Evolutionary conservation across 2,888 invertebrate species (phyloP).

Genomic region (Sturmia bella): DNA sequence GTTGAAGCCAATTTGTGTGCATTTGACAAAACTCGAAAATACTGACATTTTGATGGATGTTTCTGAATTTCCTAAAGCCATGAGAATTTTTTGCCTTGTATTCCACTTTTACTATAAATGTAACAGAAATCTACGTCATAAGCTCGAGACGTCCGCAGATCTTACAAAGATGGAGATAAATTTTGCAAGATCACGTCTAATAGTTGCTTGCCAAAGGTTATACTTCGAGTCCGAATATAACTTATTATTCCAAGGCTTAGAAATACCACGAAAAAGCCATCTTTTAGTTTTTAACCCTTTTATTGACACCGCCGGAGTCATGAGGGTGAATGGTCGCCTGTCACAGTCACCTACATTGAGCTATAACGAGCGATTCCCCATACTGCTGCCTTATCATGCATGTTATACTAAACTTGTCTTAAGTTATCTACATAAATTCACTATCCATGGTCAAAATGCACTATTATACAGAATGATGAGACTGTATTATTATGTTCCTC

Average conservation of each 20-base stretch:
- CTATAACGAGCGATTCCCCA: constrained; percentile 17
- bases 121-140: neutral
- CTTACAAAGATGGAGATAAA: neutral
- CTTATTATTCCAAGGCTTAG: neutral
- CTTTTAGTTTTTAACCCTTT: constrained; percentile 21
- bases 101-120: constrained; percentile 19
- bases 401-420: neutral
- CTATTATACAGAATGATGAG: neutral
- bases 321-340: constrained; percentile 17
- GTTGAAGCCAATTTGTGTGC: neutral
- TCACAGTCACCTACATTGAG: neutral
- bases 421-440: neutral
- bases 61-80: neutral
- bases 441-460: constrained; percentile 21
- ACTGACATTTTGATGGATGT: constrained; percentile 4
- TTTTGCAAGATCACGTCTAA: constrained; percentile 6
- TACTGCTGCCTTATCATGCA: constrained; percentile 7
- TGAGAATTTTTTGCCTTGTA: neutral
- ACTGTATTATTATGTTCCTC: neutral
- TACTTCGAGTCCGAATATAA: neutral
- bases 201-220: constrained; percentile 13
- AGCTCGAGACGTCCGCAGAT: neutral
- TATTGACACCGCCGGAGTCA: neutral
- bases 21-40: neutral
- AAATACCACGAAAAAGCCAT: constrained; percentile 11